Evolutionary conservation across 2,113 vertebrate species (phyloP).

Genomic region (Tetrao urogallus): DNA sequence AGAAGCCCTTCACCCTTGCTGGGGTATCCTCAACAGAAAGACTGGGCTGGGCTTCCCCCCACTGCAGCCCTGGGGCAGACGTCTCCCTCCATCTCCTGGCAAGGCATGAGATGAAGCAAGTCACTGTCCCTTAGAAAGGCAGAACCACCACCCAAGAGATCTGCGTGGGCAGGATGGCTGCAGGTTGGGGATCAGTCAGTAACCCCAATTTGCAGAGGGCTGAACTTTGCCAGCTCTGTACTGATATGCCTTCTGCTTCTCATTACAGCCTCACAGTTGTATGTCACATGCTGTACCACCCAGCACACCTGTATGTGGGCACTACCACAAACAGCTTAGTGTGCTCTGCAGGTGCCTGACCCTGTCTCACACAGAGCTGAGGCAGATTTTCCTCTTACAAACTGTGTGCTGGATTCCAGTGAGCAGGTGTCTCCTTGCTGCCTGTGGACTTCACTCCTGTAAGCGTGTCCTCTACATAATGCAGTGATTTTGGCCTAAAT

Average conservation of each 20-base stretch:
- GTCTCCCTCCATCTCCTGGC: not conserved
- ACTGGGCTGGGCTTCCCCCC: not conserved
- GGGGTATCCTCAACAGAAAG: not conserved
- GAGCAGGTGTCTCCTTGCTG: not conserved
- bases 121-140: not conserved
- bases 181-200: not conserved
- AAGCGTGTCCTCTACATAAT: not conserved
- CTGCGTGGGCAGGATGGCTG: not conserved
- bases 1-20: not conserved
- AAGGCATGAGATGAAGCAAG: not conserved
- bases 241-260: not conserved
- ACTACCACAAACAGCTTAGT: not conserved
- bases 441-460: not conserved
- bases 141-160: not conserved
- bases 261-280: fast-evolving
- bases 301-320: fast-evolving
- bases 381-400: not conserved
- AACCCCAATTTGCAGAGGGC: not conserved
- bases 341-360: not conserved
- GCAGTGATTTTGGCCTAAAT: not conserved
- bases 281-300: fast-evolving
- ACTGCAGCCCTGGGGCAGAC: not conserved
- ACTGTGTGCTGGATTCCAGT: not conserved
- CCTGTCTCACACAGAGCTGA: not conserved
- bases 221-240: not conserved